A percentile compares a stretch with the other conserved stretches of the same genome.
Conservation (phyloP, 2,888 invertebrate species). For the Rhingia campestris region DNA sequence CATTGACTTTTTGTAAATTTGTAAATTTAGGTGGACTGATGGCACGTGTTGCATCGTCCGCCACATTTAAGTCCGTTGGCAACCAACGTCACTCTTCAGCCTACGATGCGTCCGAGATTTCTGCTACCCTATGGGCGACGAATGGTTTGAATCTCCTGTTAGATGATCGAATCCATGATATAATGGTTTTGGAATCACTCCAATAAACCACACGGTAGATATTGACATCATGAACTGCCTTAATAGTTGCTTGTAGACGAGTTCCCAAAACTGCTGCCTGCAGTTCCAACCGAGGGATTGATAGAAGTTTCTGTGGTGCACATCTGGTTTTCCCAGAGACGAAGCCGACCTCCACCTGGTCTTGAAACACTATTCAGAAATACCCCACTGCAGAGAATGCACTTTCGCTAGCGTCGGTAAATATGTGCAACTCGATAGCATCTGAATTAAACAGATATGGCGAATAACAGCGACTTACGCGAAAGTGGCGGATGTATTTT, state of each 20-base stretch:
- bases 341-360: constrained; percentile 57
- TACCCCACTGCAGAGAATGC: constrained; percentile 73
- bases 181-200: constrained; percentile 6
- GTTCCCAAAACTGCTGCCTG: constrained; percentile 25
- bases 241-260: constrained; percentile 13
- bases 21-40: neutral
- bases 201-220: neutral
- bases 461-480: constrained; percentile 26
- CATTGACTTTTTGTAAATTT: neutral
- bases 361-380: constrained; percentile 27
- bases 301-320: constrained; percentile 6
- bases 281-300: constrained; percentile 10
- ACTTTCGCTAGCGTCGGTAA: constrained; percentile 62
- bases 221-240: neutral
- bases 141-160: constrained; percentile 58
- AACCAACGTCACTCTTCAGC: neutral
- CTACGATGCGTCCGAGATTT: neutral
- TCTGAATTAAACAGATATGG: neutral
- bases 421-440: constrained; percentile 56
- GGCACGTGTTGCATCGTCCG: constrained; percentile 1
- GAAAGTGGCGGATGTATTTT: neutral
- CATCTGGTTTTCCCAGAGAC: constrained; percentile 57
- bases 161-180: constrained; percentile 36
- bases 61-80: constrained; percentile 1
- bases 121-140: constrained; percentile 16